A percentile compares a stretch with the other conserved stretches of the same genome.
These are phyloP conservation scores for Trimorus sp. DNA, from an alignment of 2,888 invertebrate species.

Conservation along the genomic window DNA sequence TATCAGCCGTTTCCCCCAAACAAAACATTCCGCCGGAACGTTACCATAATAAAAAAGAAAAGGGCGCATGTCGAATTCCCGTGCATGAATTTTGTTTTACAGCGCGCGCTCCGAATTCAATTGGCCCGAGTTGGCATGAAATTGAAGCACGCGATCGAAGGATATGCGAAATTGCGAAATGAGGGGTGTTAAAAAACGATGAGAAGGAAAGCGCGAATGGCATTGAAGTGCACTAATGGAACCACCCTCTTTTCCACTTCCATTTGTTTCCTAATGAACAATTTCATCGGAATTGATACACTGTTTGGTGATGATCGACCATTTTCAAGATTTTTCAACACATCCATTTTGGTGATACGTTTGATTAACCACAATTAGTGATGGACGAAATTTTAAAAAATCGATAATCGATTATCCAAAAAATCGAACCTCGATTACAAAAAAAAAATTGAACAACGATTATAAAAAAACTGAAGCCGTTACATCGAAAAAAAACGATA, in stretches of 20 bases:
- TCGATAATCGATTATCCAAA: no score
- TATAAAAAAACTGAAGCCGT: no score
- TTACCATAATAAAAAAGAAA: slow-evolving; percentile 53
- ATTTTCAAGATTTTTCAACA: not conserved
- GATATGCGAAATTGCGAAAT: slow-evolving; percentile 61
- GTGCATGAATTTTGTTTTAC: slow-evolving; percentile 59
- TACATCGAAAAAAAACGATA: no score
- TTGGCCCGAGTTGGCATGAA: slow-evolving; percentile 58
- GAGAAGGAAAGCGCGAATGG: slow-evolving; percentile 45
- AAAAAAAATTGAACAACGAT: no score
- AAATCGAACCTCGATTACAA: no score
- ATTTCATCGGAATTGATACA: slow-evolving; percentile 14
- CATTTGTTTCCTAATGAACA: slow-evolving; percentile 38
- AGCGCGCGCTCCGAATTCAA: slow-evolving; percentile 53
- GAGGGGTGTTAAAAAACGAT: slow-evolving; percentile 64
- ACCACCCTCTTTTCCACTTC: slow-evolving; percentile 33
- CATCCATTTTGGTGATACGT: not conserved
- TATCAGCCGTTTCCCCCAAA: slow-evolving; percentile 43
- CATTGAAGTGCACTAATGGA: slow-evolving; percentile 41
- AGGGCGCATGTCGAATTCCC: slow-evolving; percentile 30
- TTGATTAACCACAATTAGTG: no score
- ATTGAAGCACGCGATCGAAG: slow-evolving; percentile 62
- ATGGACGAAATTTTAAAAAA: no score
- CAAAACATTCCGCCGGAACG: slow-evolving; percentile 53
- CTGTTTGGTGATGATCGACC: not conserved